A percentile compares a stretch with the other conserved stretches of the same genome.
These are phyloP conservation scores for Callipepla californica DNA, from an alignment of 2,113 vertebrate genomes.

Conservation along the genomic window DNA sequence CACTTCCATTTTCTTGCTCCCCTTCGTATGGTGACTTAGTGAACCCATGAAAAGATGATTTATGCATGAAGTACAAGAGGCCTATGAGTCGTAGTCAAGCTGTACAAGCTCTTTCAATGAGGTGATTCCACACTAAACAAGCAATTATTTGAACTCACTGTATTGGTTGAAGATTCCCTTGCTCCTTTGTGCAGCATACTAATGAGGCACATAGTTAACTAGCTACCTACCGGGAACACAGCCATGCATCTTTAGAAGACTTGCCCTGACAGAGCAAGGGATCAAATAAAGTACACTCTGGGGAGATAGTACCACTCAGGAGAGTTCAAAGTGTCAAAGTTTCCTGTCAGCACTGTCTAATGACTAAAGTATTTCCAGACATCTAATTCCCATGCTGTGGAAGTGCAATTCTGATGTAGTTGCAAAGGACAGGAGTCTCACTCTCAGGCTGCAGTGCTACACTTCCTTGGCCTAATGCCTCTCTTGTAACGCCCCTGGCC, in stretches of 20 bases:
- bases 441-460: not conserved
- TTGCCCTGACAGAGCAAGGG: not conserved
- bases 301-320: not conserved
- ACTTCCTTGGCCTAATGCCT: not conserved
- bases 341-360: not conserved
- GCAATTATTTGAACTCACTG: not conserved
- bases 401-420: not conserved
- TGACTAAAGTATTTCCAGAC: not conserved
- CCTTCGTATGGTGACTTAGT: not conserved
- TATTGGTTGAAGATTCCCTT: not conserved
- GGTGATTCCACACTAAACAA: not conserved
- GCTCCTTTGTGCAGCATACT: not conserved
- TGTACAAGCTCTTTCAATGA: not conserved
- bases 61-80: not conserved
- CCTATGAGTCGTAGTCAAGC: constrained; percentile 26
- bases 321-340: not conserved
- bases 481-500: not conserved
- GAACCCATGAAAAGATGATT: not conserved
- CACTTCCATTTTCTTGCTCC: not conserved
- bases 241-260: accelerated
- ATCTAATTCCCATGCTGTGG: accelerated
- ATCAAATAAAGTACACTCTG: not conserved
- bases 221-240: not conserved
- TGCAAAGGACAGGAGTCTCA: not conserved
- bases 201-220: not conserved